Evolutionary conservation across 2,888 invertebrate genomes (phyloP).

Genomic region (Oasisia sp.): DNA sequence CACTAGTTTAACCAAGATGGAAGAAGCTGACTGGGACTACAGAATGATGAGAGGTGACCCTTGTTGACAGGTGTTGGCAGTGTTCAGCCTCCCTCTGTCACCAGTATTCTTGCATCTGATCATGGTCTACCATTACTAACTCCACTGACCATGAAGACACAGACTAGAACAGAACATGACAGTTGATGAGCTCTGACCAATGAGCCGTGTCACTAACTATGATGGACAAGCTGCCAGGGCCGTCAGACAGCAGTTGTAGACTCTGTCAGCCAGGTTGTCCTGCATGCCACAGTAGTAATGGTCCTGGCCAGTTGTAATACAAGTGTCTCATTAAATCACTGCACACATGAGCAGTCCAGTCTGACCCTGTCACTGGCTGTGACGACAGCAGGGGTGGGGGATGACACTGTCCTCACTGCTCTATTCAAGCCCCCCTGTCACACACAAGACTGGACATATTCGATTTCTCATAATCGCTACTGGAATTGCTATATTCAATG

Average conservation of each 20-base stretch:
- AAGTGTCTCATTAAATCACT: not conserved
- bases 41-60: no score
- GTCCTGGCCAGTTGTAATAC: not conserved
- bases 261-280: no score
- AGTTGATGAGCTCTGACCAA: not conserved
- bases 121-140: not conserved
- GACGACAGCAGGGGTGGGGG: not conserved
- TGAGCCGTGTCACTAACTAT: not conserved
- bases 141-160: not conserved
- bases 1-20: no score
- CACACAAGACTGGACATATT: not conserved
- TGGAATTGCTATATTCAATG: not conserved
- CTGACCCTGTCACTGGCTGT: not conserved
- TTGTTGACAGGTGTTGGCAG: no score
- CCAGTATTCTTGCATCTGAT: not conserved
- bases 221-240: not conserved
- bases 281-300: not conserved
- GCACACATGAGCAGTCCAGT: constrained; percentile 1
- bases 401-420: not conserved
- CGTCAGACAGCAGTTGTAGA: not conserved
- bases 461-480: not conserved
- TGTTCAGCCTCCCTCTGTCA: no score
- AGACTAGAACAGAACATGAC: not conserved
- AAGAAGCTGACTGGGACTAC: no score
- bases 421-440: not conserved